Evolutionary conservation across 1,140 invertebrate species (phyloP).

Genomic region (silkworm (Bombyx mori)): DNA sequence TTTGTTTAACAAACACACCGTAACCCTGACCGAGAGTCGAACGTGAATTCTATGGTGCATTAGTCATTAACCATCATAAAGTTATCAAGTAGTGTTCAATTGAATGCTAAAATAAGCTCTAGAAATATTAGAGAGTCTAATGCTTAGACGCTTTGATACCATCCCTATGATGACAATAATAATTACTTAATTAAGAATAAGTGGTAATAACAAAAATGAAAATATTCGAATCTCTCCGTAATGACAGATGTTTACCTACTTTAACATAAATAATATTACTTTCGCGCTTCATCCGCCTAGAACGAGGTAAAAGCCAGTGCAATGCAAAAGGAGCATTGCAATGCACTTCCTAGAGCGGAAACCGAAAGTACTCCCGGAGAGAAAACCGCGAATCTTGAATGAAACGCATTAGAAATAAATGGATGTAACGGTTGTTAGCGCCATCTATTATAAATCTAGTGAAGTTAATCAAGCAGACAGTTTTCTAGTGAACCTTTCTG

Average conservation of each 20-base stretch:
- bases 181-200: too few species aligned
- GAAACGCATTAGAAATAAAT: too few species aligned
- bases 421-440: background rate
- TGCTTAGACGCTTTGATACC: too few species aligned
- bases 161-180: too few species aligned
- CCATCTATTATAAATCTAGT: slow-evolving; percentile 7
- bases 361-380: slow-evolving; percentile 56
- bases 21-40: too few species aligned
- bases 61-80: too few species aligned
- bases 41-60: too few species aligned
- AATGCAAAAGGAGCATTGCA: slow-evolving; percentile 58
- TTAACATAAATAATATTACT: slow-evolving; percentile 37
- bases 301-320: slow-evolving; percentile 48
- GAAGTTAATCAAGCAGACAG: slow-evolving; percentile 1
- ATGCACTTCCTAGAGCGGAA: slow-evolving; percentile 61
- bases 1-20: too few species aligned
- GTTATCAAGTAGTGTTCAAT: too few species aligned
- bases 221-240: background rate
- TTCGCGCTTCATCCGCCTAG: slow-evolving; percentile 13
- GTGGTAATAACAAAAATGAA: too few species aligned
- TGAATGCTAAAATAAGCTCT: too few species aligned
- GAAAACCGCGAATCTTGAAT: slow-evolving; percentile 37
- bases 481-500: background rate
- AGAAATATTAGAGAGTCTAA: too few species aligned
- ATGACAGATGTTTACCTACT: background rate